Evolutionary conservation across 1,140 invertebrate species (phyloP).

Genomic region (Myzus persicae): DNA sequence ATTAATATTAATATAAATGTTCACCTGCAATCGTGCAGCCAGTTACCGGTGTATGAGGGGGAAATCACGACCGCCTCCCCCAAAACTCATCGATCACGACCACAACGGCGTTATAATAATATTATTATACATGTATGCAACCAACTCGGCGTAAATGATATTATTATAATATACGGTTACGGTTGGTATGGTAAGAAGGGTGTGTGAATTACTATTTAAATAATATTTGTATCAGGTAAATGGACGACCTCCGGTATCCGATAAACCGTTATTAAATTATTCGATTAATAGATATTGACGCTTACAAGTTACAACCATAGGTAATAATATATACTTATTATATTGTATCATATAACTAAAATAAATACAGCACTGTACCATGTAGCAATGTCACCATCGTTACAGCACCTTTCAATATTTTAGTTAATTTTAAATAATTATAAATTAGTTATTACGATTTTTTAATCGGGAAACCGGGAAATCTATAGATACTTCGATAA

Average conservation of each 20-base stretch:
- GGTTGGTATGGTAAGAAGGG: background rate
- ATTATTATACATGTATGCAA: background rate
- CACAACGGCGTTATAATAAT: background rate
- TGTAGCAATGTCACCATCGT: no score
- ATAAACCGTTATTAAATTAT: slow-evolving; percentile 23
- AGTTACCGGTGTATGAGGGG: background rate
- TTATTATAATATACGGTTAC: background rate
- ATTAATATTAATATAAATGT: slow-evolving; percentile 19
- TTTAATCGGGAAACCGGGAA: no score
- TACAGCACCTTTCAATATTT: background rate
- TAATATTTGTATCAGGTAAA: background rate
- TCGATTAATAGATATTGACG: background rate
- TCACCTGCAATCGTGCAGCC: background rate
- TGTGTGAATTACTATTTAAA: background rate
- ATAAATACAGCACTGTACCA: no score
- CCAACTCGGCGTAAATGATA: background rate
- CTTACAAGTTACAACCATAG: background rate
- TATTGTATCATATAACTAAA: background rate
- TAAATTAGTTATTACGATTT: no score
- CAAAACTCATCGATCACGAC: slow-evolving; percentile 19
- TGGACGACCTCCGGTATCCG: background rate
- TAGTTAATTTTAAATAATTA: background rate
- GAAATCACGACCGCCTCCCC: background rate
- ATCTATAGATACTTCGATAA: no score
- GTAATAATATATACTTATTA: no score